These are phyloP conservation scores for Phania funesta DNA, from an alignment of 2,888 invertebrate species.

Conservation along the genomic window DNA sequence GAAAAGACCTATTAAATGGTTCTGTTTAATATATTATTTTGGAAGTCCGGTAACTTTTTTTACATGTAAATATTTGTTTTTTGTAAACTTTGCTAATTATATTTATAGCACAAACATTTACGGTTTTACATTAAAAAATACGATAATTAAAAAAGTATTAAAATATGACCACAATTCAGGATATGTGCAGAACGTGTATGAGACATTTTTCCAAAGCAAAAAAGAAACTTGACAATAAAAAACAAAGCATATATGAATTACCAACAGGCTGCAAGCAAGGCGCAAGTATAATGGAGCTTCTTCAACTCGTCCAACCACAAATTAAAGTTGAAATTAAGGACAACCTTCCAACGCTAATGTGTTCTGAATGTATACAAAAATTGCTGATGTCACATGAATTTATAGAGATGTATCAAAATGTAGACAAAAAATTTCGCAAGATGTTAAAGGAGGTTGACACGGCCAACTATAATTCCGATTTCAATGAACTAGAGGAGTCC, in stretches of 20 bases:
- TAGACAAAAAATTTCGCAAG: conserved; percentile 35
- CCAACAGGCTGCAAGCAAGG: neutral
- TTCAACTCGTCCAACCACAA: conserved; percentile 31
- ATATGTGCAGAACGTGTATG: conserved; percentile 61
- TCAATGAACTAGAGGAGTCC: neutral
- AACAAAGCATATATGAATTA: conserved; percentile 27
- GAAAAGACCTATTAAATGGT: no score
- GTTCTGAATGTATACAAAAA: conserved; percentile 38
- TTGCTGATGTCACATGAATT: conserved; percentile 38
- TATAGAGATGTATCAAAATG: conserved; percentile 36
- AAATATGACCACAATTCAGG: conserved; percentile 22
- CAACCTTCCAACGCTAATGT: conserved; percentile 44
- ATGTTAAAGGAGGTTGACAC: conserved; percentile 15
- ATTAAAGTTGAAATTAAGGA: conserved; percentile 24
- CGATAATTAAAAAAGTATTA: neutral
- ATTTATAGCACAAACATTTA: neutral
- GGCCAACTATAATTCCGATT: neutral
- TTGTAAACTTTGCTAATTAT: neutral
- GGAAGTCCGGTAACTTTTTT: neutral
- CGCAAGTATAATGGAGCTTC: conserved; percentile 27
- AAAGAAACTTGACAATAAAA: conserved; percentile 1
- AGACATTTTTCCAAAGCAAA: conserved; percentile 7
- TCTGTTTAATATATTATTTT: no score
- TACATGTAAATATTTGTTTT: conserved; percentile 12
- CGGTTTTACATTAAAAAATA: no score